Base-by-base conservation (phyloP, 2,113 vertebrate species). In the Scatophagus argus region DNA sequence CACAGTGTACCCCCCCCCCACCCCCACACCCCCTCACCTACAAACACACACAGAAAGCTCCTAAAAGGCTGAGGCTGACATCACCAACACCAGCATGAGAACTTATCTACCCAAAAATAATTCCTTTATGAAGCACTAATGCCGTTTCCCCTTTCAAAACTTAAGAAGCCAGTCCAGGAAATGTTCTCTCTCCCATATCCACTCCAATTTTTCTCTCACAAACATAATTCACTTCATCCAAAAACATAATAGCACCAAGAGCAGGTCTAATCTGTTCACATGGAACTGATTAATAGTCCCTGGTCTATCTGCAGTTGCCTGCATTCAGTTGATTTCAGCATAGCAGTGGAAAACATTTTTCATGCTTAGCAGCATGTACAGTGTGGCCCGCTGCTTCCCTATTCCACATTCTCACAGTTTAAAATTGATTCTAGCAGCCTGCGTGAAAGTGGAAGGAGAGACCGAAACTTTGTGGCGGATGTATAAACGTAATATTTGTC, bases 241-340 rank as follows among this genome's bases (percentile, higher is more conserved):
- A 73, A 77, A 81, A 74, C 47, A 83, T 74, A 77, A 72, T 74
- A 74, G 72, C 49, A 85, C 47, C 29, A 64, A 51, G 34, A 86
- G 63, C 74, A 77, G 70, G 31, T 67, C 79, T 88, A 89, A 91
- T 93, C 79, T 84, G 63, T 81, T 86, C 83, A 79, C 54, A 89
- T 71, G 62, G 75, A 88, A 78, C 77, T 82, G 89, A 89, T 89
- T 86, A 90, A 88, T 90, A 86, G 84, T 87, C 74, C 78, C 73
- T n/a, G 62, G 71, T 81, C 74, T 86, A 73, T 87, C 85, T 86
- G 76, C 49, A 81, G 74, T 71, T 36, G 70, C 76, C 86, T 58
- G 77, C 44, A 65, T 83, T 79, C 63, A 62, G 41, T 83, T 38
- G 83, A 77, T 71, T 89, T 84, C 52, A 73, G 63, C 19, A 54